Base-by-base conservation (phyloP, 2,113 vertebrate species). In the Cnemophilus loriae region DNA sequence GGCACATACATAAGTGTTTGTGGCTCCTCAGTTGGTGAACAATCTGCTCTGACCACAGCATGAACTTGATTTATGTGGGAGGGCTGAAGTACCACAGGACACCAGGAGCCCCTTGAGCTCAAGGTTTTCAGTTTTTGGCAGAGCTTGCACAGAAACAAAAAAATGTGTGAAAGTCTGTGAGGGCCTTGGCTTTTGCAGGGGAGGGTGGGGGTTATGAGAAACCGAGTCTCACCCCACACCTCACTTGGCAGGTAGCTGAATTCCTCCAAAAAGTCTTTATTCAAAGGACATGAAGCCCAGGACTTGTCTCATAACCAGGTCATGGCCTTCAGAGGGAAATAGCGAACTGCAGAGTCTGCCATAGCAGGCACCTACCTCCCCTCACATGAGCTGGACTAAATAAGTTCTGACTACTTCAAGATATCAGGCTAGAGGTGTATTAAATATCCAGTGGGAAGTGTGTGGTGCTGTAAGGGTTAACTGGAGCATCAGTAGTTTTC, bases 391-490 rank as follows among this genome's bases (percentile, higher is more conserved):
- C 82, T 52, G 33, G 27, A 15, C 18, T 30, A 35, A 65, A 2
- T 41, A 76, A 57, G 6, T 71, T 90, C 76, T 86, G n/a, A n/a
- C 14, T 57, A 2, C 13, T 61, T 67, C 9, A 55, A 70, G 71
- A 60, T 19, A 39, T 13, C 16, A 17, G 16, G 5, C 21, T 50
- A 14, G 21, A 9, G 1, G 3, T 21, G 13, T 16, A 35, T 39
- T 42, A 50, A 10, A 77, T 30, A 16, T 13, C 39, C 37, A 16
- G 5, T 7, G 60, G 57, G 37, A 73, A 56, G 17, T 1, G 16
- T 28, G 42, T 53, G 57, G 91, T 70, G 39, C 19, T 83, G 79
- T 64, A 83, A 71, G 88, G 15, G 95, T 96, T 97, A 96, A 97
- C 74, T 16, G 13, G 33, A 70, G 27, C 46, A 71, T 78, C 68